phyloP scores from a whole-genome alignment of 2,797 vertebrate genomes.

The Gallirallus australis region DNA sequence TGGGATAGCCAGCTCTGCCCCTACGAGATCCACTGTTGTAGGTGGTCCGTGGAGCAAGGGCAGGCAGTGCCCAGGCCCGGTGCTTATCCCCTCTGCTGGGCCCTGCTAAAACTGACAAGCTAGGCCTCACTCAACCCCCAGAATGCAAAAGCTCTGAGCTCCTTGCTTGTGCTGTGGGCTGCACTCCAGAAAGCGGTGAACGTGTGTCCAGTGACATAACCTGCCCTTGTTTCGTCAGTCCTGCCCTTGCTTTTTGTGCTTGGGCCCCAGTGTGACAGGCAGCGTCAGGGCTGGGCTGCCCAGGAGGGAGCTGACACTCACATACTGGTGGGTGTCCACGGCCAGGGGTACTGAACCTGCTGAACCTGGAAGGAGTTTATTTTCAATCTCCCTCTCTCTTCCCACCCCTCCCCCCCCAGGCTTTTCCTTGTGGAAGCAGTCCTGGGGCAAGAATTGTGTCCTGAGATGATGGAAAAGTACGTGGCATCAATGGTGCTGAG shows the following conservation, averaged over 20 bases:
- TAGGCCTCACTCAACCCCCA: accelerated
- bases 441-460: not conserved
- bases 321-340: accelerated
- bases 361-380: not conserved
- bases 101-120: accelerated
- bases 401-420: too few species aligned
- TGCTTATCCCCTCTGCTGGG: not conserved
- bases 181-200: accelerated
- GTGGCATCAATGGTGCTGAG: conserved; percentile 84
- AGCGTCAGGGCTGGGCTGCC: accelerated
- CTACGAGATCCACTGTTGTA: accelerated
- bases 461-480: conserved; percentile 70
- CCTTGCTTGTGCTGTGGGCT: accelerated
- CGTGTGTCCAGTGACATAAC: accelerated
- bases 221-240: accelerated
- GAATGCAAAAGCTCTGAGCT: accelerated
- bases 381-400: not conserved
- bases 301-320: accelerated
- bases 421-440: not conserved
- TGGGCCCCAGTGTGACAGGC: accelerated
- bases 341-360: not conserved
- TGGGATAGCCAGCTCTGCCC: not conserved
- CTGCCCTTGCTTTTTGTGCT: too few species aligned
- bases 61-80: accelerated
- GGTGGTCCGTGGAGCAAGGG: not conserved